Base-by-base conservation (phyloP, 1,140 invertebrate species). In the Ganaspis sp. region DNA sequence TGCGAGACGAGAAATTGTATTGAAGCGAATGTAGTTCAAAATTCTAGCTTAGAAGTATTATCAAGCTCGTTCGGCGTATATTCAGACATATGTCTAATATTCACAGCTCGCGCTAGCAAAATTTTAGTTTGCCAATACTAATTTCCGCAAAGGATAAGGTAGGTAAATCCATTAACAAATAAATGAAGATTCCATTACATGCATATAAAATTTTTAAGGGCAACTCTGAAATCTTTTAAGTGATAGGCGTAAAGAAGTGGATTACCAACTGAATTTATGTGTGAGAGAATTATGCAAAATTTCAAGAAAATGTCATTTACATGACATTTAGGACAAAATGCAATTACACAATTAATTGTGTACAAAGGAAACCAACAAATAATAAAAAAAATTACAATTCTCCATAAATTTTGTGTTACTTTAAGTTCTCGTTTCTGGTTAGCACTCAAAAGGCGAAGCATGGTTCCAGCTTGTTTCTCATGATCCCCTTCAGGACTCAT, bases 321-420 rank as follows among this genome's bases (percentile, higher is more conserved):
- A 70, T 93, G 87, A 83, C 95, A 95, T 1, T 92, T 84, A 0
- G 92, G 93, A 83, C 94, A 95, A 86, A 97, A 97, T 0, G 96
- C 96, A 86, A 96, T 93, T 17, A 97, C 93, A 82, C 96, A 97
- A 88, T 98, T 98, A 78, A 97, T 96, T 26, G 96, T 97, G 90
- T 98, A 98, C 3, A 98, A 91, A 0, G 97, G 97, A 70, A 98
- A 96, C 97, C 97, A 98, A 86, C 96, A 98, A 64, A 98, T 92
- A 90, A 98, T 96, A 91, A 98, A 98, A 90, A 98, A 97, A 40
- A 96, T 90, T 1, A 98, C 97, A 70, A 98, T 98, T 76, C 97
- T 95, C 53, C 96, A 96, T 0, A 98, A 92, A 88, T 97, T 98
- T 85, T 97, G 96, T 0, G 97, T 97, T 8, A 96, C 96, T 90